phyloP scores from a whole-genome alignment of 2,797 vertebrate genomes.

The Mormyrus proboscirostris region DNA sequence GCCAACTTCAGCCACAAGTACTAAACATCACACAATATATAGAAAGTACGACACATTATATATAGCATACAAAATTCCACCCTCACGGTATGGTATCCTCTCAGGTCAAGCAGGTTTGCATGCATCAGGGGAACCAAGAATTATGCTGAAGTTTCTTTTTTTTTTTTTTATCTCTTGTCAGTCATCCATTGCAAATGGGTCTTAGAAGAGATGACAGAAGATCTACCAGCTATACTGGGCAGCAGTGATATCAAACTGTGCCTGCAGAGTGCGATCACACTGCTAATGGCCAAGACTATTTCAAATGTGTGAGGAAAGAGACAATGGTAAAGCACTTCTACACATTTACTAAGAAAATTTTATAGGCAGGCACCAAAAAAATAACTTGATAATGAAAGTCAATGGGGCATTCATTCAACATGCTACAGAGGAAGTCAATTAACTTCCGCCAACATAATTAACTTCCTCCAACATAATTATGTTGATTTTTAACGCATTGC shows the following conservation, averaged over 20 bases:
- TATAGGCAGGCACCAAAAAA: neutral
- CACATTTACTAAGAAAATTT: neutral
- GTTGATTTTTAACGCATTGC: neutral
- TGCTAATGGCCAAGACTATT: neutral
- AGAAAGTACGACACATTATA: neutral
- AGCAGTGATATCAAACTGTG: neutral
- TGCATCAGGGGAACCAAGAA: neutral
- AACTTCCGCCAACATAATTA: neutral
- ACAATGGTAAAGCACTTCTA: neutral
- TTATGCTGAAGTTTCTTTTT: neutral
- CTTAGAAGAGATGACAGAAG: neutral
- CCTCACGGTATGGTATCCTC: neutral
- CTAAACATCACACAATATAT: neutral
- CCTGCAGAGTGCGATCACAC: neutral
- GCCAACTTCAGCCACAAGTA: neutral
- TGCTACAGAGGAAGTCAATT: neutral
- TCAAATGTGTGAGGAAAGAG: neutral
- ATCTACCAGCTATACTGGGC: neutral
- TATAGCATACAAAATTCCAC: neutral
- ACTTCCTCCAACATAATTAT: neutral
- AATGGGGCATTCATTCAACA: neutral
- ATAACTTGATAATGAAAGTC: neutral
- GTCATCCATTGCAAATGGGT: neutral
- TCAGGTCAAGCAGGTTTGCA: neutral
- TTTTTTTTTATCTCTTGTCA: neutral